Evolutionary conservation across 2,888 invertebrate genomes (phyloP).

Genomic region (Stenchaetothrips biformis): DNA sequence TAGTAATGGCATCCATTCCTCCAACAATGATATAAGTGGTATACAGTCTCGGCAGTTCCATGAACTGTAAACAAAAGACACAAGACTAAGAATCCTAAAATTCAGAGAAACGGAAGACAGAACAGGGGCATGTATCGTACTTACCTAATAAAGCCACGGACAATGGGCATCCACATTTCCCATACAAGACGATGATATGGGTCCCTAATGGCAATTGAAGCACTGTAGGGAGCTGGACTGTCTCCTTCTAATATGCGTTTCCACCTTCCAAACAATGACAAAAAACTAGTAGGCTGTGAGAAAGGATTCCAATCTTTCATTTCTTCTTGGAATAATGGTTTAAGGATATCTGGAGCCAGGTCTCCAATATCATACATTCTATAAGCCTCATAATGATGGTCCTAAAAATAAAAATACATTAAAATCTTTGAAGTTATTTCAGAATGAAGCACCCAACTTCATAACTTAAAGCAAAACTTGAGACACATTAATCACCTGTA

Average conservation of each 20-base stretch:
- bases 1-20: constrained; percentile 72
- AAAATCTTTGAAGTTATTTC: neutral
- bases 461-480: constrained; percentile 32
- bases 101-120: constrained; percentile 33
- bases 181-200: constrained; percentile 81
- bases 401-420: constrained; percentile 45
- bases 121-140: constrained; percentile 43
- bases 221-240: constrained; percentile 37
- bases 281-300: constrained; percentile 58
- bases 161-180: constrained; percentile 85
- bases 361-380: constrained; percentile 76
- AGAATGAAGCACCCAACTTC: constrained; percentile 13
- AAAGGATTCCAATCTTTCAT: constrained; percentile 77
- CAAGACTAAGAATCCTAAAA: constrained; percentile 8
- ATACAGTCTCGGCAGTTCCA: constrained; percentile 83
- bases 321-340: constrained; percentile 72
- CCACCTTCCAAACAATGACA: constrained; percentile 66
- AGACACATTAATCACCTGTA: constrained; percentile 47
- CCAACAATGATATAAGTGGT: constrained; percentile 70
- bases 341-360: constrained; percentile 77
- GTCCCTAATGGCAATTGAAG: constrained; percentile 51
- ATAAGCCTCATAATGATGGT: constrained; percentile 69
- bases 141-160: constrained; percentile 68
- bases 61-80: constrained; percentile 47
- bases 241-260: constrained; percentile 55